Evolutionary conservation across 2,888 invertebrate species (phyloP).

Genomic region (Suillia variegata): DNA sequence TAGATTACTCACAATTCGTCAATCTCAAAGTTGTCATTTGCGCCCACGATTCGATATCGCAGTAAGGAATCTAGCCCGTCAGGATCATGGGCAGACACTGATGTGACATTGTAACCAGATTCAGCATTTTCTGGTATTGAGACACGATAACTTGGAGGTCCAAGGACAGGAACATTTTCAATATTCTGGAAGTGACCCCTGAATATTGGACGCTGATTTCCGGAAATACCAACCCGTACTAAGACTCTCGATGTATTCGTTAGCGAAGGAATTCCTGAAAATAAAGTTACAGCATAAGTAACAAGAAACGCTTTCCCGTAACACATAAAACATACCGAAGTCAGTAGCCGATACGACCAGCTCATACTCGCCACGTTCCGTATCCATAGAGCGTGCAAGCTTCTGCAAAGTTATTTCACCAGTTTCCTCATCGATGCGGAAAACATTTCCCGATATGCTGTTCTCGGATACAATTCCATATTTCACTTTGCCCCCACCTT

Average conservation of each 20-base stretch:
- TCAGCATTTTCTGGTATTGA: constrained; percentile 73
- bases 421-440: constrained; percentile 70
- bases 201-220: constrained; percentile 80
- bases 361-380: constrained; percentile 76
- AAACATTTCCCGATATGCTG: constrained; percentile 69
- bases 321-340: constrained; percentile 63
- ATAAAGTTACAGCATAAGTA: too few relatives aligned
- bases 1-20: constrained; percentile 67
- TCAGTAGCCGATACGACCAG: constrained; percentile 73
- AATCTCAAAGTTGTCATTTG: constrained; percentile 78
- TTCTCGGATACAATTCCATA: constrained; percentile 74
- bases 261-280: constrained; percentile 68
- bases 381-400: constrained; percentile 74
- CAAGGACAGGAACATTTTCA: constrained; percentile 64
- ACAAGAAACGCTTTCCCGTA: too few relatives aligned
- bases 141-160: constrained; percentile 74
- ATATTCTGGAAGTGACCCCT: constrained; percentile 72
- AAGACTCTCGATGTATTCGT: constrained; percentile 70
- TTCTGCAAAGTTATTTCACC: constrained; percentile 73
- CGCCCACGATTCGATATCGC: constrained; percentile 75
- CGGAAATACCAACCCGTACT: constrained; percentile 78
- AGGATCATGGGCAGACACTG: constrained; percentile 76
- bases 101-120: constrained; percentile 72
- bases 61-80: constrained; percentile 75
- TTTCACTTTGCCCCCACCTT: constrained; percentile 71